These are phyloP conservation scores for Phoronis australis DNA, from an alignment of 2,888 invertebrate species.

Conservation along the genomic window DNA sequence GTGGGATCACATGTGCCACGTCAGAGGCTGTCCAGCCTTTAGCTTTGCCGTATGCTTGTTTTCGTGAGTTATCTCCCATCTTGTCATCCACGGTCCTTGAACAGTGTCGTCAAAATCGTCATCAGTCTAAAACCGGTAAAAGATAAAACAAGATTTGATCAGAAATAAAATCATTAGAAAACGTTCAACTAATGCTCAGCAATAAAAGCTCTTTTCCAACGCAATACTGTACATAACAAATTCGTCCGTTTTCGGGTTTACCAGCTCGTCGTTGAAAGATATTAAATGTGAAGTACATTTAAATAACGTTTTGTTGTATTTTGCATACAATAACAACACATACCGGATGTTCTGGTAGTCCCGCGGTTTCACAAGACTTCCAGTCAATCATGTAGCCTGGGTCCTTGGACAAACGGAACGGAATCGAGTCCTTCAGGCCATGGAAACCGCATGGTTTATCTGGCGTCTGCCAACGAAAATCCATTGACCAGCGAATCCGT, in stretches of 20 bases:
- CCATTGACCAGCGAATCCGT: conserved; percentile 2
- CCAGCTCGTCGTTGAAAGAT: too few species aligned
- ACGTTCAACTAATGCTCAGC: too few species aligned
- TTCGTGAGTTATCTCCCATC: background rate
- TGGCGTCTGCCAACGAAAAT: conserved; percentile 2
- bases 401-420: background rate
- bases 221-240: too few species aligned
- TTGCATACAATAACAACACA: too few species aligned
- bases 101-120: background rate
- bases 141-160: background rate
- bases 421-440: background rate
- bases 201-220: too few species aligned
- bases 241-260: too few species aligned
- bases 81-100: background rate
- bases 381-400: background rate
- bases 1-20: background rate
- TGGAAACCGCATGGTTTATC: conserved; percentile 3
- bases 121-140: too few species aligned
- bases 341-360: too few species aligned
- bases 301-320: too few species aligned
- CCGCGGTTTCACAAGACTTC: background rate
- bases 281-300: too few species aligned
- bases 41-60: background rate
- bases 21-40: background rate
- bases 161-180: background rate